These are phyloP conservation scores for Bambusicola thoracicus DNA, from an alignment of 2,113 vertebrate species.

Conservation along the genomic window DNA sequence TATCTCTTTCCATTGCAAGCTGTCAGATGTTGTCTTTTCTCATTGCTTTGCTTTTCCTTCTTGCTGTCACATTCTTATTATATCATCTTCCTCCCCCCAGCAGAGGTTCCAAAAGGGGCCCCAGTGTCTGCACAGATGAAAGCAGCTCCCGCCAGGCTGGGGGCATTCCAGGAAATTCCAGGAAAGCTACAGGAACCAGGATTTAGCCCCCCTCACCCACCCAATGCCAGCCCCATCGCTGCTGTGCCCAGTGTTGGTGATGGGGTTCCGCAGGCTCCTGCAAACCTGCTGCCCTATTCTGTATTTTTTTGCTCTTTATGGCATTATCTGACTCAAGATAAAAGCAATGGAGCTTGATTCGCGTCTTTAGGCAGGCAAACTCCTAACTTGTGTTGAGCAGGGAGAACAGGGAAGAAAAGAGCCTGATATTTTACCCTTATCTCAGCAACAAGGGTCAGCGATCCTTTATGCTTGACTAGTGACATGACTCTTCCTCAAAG, in stretches of 20 bases:
- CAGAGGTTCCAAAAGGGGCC: slow-evolving; percentile 23
- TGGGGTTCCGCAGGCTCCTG: not conserved
- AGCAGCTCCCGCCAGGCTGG: not conserved
- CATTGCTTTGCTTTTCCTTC: slow-evolving; percentile 24
- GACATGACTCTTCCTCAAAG: slow-evolving; percentile 21
- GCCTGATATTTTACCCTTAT: slow-evolving; percentile 19
- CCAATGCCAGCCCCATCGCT: not conserved
- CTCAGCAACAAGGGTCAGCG: slow-evolving; percentile 13
- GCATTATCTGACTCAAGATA: not conserved
- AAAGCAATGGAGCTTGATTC: not conserved
- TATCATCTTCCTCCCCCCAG: slow-evolving; percentile 27
- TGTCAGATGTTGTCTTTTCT: slow-evolving; percentile 9
- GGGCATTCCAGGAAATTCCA: slow-evolving; percentile 37
- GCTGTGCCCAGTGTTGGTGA: not conserved
- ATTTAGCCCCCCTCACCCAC: not conserved
- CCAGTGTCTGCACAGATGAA: not conserved
- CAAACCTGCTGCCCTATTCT: fast-evolving
- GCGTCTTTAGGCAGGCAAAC: not conserved
- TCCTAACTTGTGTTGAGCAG: not conserved
- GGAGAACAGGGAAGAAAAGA: not conserved
- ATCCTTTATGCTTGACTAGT: not conserved
- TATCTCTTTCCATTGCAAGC: not conserved
- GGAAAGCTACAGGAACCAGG: not conserved
- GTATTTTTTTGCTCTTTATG: not conserved
- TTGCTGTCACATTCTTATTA: slow-evolving; percentile 17